phyloP scores from a whole-genome alignment of 2,113 vertebrate species.

The Cyanoliseus patagonus region DNA sequence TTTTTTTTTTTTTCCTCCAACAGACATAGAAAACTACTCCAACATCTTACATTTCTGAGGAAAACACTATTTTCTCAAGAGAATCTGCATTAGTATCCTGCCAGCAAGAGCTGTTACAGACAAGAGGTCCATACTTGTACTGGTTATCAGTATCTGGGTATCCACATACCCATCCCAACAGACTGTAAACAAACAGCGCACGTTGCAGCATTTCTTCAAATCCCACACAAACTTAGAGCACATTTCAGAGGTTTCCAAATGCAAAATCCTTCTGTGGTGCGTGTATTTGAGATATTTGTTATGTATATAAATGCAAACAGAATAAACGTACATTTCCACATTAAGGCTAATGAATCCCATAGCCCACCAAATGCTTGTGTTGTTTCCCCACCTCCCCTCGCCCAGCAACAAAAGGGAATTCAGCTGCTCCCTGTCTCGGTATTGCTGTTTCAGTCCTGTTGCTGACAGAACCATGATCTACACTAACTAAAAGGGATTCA shows the following conservation, averaged over 20 bases:
- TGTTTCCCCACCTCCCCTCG: not conserved
- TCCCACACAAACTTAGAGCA: not conserved
- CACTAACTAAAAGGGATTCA: not conserved
- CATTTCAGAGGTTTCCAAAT: not conserved
- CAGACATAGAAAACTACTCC: not conserved
- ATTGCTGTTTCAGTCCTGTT: not conserved
- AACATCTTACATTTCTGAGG: not conserved
- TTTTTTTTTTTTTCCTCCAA: not conserved
- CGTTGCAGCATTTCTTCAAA: not conserved
- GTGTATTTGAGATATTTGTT: not conserved
- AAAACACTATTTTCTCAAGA: not conserved
- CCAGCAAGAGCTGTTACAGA: not conserved
- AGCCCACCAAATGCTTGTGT: not conserved
- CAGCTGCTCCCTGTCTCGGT: not conserved
- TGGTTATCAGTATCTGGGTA: not conserved
- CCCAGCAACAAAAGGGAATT: not conserved
- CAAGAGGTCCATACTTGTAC: not conserved
- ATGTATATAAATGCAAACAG: not conserved
- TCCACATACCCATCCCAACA: rapidly evolving
- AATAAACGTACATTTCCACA: not conserved
- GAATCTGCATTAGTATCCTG: not conserved
- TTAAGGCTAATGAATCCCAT: not conserved
- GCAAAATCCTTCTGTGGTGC: not conserved
- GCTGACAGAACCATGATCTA: not conserved
- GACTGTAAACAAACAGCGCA: not conserved